Conservation (phyloP, 2,888 invertebrate species). For the Apocheima hispidaria region DNA sequence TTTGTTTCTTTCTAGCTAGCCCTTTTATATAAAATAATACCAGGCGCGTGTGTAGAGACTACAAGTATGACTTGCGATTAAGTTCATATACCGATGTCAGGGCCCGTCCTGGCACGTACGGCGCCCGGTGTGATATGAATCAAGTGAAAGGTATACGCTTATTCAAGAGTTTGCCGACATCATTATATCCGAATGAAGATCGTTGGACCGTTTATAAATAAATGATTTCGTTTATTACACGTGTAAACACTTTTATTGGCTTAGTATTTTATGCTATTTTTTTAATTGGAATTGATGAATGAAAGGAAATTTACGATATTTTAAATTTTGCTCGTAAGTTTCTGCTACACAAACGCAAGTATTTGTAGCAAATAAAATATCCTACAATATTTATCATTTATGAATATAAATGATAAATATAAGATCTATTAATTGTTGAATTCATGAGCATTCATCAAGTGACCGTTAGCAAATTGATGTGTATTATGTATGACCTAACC, state of each 20-base stretch:
- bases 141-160: constrained; percentile 1
- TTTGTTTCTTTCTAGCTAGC: no score
- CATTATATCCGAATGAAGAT: constrained; percentile 48
- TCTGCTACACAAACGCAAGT: no score
- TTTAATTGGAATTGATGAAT: no score
- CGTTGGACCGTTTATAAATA: constrained; percentile 13
- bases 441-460: constrained; percentile 5
- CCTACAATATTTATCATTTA: no score
- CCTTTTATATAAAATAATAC: no score
- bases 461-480: constrained; percentile 19
- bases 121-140: neutral
- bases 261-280: neutral
- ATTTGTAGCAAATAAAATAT: no score
- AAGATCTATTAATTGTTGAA: no score
- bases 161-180: constrained; percentile 44
- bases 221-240: neutral
- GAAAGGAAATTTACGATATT: no score
- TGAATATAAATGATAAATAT: no score
- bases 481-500: constrained; percentile 15
- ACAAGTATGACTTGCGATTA: neutral
- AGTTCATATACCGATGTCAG: neutral
- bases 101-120: neutral
- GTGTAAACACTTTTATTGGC: neutral
- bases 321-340: no score
- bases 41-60: no score